Evolutionary conservation across 2,113 vertebrate genomes (phyloP).

Genomic region (Dinomys branickii): DNA sequence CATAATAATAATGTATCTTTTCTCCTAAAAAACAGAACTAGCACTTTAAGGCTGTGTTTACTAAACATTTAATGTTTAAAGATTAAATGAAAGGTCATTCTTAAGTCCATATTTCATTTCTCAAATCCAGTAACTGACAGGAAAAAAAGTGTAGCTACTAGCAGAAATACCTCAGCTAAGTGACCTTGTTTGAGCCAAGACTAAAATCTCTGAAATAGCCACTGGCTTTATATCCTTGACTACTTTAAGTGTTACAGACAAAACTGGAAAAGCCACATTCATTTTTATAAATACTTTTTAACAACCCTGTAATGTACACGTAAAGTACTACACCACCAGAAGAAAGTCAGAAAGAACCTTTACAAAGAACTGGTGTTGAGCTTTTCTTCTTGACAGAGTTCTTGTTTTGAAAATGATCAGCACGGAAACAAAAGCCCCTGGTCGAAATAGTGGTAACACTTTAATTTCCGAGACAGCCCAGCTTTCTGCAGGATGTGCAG

Average conservation of each 20-base stretch:
- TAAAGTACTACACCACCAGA: background rate
- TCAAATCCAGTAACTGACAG: background rate
- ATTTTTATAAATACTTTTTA: background rate
- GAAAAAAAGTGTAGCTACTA: background rate
- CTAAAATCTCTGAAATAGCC: background rate
- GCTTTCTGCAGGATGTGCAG: rapidly evolving
- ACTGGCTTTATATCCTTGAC: background rate
- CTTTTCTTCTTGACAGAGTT: background rate
- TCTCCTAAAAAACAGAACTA: background rate
- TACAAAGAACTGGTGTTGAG: background rate
- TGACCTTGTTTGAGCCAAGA: background rate
- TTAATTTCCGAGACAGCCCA: background rate
- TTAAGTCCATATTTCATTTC: slow-evolving; percentile 50
- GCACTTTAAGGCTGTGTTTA: background rate
- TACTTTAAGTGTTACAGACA: slow-evolving; percentile 28
- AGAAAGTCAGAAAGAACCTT: background rate
- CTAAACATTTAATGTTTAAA: slow-evolving; percentile 30
- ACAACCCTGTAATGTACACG: background rate
- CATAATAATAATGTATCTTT: slow-evolving; percentile 1
- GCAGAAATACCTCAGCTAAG: slow-evolving; percentile 2
- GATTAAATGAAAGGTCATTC: slow-evolving; percentile 38
- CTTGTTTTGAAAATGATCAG: slow-evolving; percentile 43
- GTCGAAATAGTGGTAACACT: background rate
- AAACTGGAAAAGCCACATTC: background rate
- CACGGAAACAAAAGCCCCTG: slow-evolving; percentile 3